Evolutionary conservation across 2,797 vertebrate genomes (phyloP).

Genomic region (Pagetopsis macropterus): DNA sequence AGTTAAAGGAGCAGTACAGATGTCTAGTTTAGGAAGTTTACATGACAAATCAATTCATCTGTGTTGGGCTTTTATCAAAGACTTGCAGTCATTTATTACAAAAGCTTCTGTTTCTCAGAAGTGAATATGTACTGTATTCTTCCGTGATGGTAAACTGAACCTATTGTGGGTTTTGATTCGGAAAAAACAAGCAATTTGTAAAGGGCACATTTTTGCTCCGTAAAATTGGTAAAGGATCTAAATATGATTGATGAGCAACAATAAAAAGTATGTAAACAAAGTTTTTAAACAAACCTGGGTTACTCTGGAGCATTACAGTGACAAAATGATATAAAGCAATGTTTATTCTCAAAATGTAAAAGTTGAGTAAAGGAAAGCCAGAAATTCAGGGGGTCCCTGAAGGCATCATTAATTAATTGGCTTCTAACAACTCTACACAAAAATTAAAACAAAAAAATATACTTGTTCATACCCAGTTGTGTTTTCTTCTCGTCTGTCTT

Average conservation of each 20-base stretch:
- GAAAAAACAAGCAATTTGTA: neutral
- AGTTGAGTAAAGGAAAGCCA: neutral
- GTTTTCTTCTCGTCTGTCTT: slow-evolving; percentile 33
- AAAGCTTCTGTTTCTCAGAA: neutral
- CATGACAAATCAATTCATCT: neutral
- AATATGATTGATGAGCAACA: too few relatives aligned
- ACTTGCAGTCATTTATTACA: neutral
- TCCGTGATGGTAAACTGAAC: neutral
- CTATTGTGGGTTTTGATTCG: neutral
- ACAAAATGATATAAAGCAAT: neutral
- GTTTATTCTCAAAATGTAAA: neutral
- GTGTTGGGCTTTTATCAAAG: neutral
- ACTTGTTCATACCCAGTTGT: slow-evolving; percentile 54
- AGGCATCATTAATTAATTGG: slow-evolving; percentile 13
- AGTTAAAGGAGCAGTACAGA: neutral
- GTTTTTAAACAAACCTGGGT: too few relatives aligned
- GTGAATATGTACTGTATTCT: neutral
- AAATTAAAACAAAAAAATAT: neutral
- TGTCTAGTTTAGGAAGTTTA: neutral
- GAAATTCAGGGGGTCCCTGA: slow-evolving; percentile 17
- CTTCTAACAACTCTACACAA: neutral
- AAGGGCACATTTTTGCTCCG: too few relatives aligned
- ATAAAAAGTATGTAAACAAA: too few relatives aligned
- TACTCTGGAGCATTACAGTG: neutral
- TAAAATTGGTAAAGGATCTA: too few relatives aligned